phyloP scores from a whole-genome alignment of 2,888 invertebrate species.

The Arge pagana region DNA sequence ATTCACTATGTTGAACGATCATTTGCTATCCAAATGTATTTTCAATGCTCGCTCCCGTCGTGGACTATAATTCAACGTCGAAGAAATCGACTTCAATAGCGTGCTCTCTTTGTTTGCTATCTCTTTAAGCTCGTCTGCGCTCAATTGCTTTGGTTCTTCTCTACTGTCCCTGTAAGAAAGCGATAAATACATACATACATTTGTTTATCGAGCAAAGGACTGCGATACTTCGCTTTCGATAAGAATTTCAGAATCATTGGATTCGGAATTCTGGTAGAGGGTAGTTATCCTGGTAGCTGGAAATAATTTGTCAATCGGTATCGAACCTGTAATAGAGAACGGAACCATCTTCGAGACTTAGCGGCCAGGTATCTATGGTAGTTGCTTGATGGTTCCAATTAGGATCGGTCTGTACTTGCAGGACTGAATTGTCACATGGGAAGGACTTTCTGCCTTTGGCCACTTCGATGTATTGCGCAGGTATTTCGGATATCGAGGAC shows the following conservation, averaged over 20 bases:
- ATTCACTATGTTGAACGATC: constrained; percentile 35
- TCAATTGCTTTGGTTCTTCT: constrained; percentile 64
- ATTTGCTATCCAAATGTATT: constrained; percentile 69
- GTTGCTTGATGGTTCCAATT: constrained; percentile 66
- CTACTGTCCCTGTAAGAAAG: constrained; percentile 64
- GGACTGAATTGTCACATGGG: constrained; percentile 68
- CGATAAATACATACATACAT: constrained; percentile 4
- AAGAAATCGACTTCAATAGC: constrained; percentile 25
- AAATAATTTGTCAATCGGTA: too few relatives aligned
- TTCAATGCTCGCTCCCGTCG: constrained; percentile 73
- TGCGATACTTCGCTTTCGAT: constrained; percentile 27
- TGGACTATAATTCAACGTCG: constrained; percentile 62
- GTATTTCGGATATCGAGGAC: constrained; percentile 64
- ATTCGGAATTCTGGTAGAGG: neutral
- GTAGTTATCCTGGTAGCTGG: constrained; percentile 27
- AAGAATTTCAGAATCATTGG: neutral
- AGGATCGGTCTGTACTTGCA: constrained; percentile 65
- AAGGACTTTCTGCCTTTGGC: constrained; percentile 65
- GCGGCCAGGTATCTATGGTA: constrained; percentile 62
- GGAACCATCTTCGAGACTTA: constrained; percentile 66
- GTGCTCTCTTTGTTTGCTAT: constrained; percentile 64
- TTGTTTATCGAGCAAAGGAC: too few relatives aligned
- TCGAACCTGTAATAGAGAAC: constrained; percentile 71
- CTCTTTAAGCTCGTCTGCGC: constrained; percentile 67
- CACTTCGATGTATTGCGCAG: constrained; percentile 67